Evolutionary conservation across 2,888 invertebrate species (phyloP).

Genomic region (Ornithoptera priamus): DNA sequence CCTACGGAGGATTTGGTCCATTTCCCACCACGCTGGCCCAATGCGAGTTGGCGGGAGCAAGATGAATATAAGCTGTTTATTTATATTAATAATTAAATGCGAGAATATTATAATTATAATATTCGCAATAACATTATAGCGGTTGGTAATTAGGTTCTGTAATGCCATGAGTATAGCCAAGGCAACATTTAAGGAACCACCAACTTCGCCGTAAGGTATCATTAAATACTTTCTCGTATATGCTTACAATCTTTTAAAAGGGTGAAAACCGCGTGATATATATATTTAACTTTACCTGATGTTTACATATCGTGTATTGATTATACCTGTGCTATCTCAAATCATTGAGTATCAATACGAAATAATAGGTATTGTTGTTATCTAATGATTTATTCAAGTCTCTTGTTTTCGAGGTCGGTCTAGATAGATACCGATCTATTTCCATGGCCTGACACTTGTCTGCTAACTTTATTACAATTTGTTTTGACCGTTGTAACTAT

Average conservation of each 20-base stretch:
- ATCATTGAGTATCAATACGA: neutral
- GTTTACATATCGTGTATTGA: neutral
- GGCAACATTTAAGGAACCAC: constrained; percentile 15
- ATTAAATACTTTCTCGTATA: constrained; percentile 18
- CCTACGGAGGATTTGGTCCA: too few relatives aligned
- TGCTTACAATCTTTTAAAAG: constrained; percentile 1
- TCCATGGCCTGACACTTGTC: too few relatives aligned
- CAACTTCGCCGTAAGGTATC: constrained; percentile 14
- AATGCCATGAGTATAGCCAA: constrained; percentile 1
- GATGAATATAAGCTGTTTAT: neutral
- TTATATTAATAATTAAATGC: neutral
- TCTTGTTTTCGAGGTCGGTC: neutral
- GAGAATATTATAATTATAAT: neutral
- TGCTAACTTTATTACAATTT: too few relatives aligned
- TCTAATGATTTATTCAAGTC: neutral
- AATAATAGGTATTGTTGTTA: neutral
- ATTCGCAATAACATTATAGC: neutral
- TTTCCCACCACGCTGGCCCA: too few relatives aligned
- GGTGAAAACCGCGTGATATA: neutral
- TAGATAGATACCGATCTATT: too few relatives aligned
- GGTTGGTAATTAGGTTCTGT: constrained; percentile 10
- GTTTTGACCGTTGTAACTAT: too few relatives aligned
- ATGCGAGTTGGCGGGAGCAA: too few relatives aligned
- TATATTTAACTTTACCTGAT: neutral
- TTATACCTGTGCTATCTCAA: neutral